phyloP scores from a whole-genome alignment of 2,797 vertebrate species.

The Phoxinus dragarum region DNA sequence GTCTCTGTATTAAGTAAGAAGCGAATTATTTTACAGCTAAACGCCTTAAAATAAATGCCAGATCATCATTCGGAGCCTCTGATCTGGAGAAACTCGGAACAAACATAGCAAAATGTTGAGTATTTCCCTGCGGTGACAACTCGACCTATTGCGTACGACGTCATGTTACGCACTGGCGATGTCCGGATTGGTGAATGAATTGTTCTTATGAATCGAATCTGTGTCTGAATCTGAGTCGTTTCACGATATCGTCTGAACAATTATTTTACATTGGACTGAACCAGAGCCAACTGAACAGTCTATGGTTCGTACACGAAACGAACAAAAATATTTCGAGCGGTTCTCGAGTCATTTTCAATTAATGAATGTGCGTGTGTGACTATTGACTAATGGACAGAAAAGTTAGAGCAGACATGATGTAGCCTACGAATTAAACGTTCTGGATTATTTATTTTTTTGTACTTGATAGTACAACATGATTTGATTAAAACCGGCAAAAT shows the following conservation, averaged over 20 bases:
- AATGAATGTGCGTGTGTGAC: neutral
- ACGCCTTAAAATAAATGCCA: neutral
- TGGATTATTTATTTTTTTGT: neutral
- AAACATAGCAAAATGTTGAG: neutral
- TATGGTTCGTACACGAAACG: neutral
- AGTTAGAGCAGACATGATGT: neutral
- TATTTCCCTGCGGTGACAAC: constrained; percentile 30
- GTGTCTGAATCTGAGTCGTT: neutral
- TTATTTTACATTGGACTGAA: neutral
- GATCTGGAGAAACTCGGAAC: constrained; percentile 10
- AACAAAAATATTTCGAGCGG: neutral
- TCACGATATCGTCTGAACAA: neutral
- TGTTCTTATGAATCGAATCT: constrained; percentile 9
- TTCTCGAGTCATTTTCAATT: neutral
- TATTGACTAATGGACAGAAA: neutral
- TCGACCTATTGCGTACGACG: constrained; percentile 21
- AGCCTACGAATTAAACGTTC: neutral
- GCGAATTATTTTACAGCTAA: neutral
- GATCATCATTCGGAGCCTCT: neutral
- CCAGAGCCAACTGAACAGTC: no score
- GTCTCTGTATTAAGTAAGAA: neutral
- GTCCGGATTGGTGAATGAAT: constrained; percentile 12
- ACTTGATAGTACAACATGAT: neutral
- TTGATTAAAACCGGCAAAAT: neutral
- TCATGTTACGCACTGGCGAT: neutral